phyloP scores from a whole-genome alignment of 2,797 vertebrate genomes.

The Sebastes matsubarae region DNA sequence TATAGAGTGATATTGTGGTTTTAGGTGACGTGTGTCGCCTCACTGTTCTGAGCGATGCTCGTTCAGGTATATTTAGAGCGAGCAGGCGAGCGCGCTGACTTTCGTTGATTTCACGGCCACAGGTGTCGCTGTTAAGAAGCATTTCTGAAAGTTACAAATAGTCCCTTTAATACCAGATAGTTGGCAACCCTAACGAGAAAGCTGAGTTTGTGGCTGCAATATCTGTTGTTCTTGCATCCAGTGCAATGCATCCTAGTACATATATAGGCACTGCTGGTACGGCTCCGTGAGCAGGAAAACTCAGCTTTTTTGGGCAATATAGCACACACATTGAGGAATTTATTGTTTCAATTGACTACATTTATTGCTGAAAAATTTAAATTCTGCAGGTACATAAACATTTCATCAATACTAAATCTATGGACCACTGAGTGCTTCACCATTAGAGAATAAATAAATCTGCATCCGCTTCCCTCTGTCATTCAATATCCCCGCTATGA shows the following conservation, averaged over 20 bases:
- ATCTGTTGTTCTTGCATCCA: not conserved
- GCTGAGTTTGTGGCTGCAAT: not conserved
- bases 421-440: not conserved
- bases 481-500: constrained; percentile 17
- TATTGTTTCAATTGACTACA: not conserved
- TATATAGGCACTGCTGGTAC: not conserved
- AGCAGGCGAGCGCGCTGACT: too few species aligned
- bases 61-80: too few species aligned
- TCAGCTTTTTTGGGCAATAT: not conserved
- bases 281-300: not conserved
- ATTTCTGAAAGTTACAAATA: too few species aligned
- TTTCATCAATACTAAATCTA: constrained; percentile 23
- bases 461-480: not conserved
- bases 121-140: too few species aligned
- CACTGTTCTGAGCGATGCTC: too few species aligned
- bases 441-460: constrained; percentile 14
- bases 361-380: not conserved
- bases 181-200: not conserved
- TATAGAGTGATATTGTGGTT: too few species aligned
- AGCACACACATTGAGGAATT: not conserved
- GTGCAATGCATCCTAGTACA: not conserved
- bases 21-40: too few species aligned
- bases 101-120: too few species aligned
- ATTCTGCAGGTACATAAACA: constrained; percentile 1
- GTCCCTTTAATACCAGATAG: too few species aligned